A percentile compares a stretch with the other conserved stretches of the same genome.
phyloP scores from a whole-genome alignment of 2,797 vertebrate genomes.

The Neosilurus mollespiculum region DNA sequence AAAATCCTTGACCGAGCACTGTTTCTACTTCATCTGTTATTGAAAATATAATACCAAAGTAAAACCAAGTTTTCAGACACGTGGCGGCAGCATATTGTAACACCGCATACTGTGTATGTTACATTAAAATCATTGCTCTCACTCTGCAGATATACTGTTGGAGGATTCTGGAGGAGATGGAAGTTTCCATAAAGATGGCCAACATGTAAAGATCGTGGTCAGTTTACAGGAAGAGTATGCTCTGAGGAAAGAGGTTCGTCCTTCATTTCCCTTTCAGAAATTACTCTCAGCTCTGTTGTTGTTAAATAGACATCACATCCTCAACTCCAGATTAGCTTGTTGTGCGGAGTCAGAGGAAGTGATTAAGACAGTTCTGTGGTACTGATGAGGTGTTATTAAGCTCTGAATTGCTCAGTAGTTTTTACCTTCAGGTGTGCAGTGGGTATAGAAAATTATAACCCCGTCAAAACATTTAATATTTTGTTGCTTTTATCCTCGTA shows the following conservation, averaged over 20 bases:
- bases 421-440: not conserved
- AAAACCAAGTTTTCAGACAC: not conserved
- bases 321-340: not conserved
- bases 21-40: not conserved
- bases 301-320: not conserved
- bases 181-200: constrained; percentile 86
- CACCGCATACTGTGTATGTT: not conserved
- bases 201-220: constrained; percentile 92
- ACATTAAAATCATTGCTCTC: not conserved
- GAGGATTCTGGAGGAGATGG: constrained; percentile 86
- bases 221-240: constrained; percentile 82
- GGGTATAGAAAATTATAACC: too few relatives aligned
- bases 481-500: too few relatives aligned
- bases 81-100: not conserved
- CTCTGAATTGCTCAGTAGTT: not conserved
- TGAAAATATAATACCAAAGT: not conserved
- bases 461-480: too few relatives aligned
- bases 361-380: not conserved
- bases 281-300: not conserved
- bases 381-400: not conserved
- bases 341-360: not conserved
- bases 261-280: not conserved
- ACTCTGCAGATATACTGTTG: constrained; percentile 87
- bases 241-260: constrained; percentile 88
- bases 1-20: constrained; percentile 12